Conservation (phyloP, 1,140 invertebrate genomes). For the Trinorchestia longiramus region DNA sequence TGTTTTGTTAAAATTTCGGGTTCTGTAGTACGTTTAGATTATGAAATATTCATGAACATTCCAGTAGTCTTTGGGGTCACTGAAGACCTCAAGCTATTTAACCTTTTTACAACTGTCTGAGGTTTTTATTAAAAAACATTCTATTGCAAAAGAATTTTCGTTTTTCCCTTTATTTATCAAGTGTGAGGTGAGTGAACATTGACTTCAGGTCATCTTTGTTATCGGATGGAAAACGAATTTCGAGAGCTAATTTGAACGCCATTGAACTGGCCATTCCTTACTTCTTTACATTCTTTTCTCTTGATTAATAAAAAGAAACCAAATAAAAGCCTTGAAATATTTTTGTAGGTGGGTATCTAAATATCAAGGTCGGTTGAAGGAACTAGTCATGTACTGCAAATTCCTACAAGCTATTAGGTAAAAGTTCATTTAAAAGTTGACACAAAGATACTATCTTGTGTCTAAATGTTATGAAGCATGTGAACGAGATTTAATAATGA, state of each 20-base stretch:
- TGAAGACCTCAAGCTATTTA: background rate
- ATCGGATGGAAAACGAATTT: background rate
- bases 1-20: background rate
- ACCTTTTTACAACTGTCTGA: background rate
- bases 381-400: too few species aligned
- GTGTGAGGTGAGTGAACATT: background rate
- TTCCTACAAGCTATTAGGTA: too few species aligned
- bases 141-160: background rate
- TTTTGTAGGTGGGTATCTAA: too few species aligned
- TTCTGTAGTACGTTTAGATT: background rate
- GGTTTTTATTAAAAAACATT: background rate
- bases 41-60: background rate
- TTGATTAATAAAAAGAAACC: background rate
- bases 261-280: background rate
- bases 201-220: background rate
- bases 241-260: background rate
- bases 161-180: background rate
- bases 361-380: too few species aligned
- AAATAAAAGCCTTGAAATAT: too few species aligned
- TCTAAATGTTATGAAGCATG: too few species aligned
- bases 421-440: too few species aligned
- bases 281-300: background rate
- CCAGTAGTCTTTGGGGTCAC: background rate
- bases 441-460: too few species aligned
- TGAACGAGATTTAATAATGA: too few species aligned